Conservation (phyloP, 2,797 vertebrate species). For the Sebastes vulpes region DNA sequence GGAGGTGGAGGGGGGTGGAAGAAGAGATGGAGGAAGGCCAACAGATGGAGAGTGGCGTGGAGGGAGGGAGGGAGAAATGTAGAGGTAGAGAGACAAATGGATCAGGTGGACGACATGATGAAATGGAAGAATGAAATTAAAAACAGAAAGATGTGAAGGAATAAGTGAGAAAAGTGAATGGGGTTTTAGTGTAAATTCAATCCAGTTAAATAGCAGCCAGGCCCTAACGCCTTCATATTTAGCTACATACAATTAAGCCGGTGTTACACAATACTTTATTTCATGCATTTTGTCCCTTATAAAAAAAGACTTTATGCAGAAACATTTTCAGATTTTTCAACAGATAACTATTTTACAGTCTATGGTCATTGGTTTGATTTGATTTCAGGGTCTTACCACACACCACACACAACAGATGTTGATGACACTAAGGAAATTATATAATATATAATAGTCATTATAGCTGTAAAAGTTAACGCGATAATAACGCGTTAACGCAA, state of each 20-base stretch:
- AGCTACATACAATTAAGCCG: background rate
- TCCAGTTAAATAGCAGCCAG: conserved; percentile 25
- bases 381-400: conserved; percentile 14
- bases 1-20: conserved; percentile 17
- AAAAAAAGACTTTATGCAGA: background rate
- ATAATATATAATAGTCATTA: too few relatives aligned
- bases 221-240: conserved; percentile 6
- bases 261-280: background rate
- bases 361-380: conserved; percentile 1
- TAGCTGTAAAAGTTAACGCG: too few relatives aligned
- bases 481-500: too few relatives aligned
- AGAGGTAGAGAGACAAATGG: conserved; percentile 19
- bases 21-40: conserved; percentile 51
- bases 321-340: rapidly evolving
- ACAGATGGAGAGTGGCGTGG: conserved; percentile 57
- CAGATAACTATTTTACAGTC: background rate
- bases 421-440: conserved; percentile 22
- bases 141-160: background rate
- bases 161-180: background rate
- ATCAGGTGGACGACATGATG: conserved; percentile 48
- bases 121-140: background rate
- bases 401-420: conserved; percentile 7
- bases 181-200: conserved; percentile 10
- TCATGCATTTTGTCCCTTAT: background rate
- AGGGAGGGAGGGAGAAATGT: conserved; percentile 23